Evolutionary conservation across 2,113 vertebrate genomes (phyloP).

Genomic region (Ageneiosus marmoratus): DNA sequence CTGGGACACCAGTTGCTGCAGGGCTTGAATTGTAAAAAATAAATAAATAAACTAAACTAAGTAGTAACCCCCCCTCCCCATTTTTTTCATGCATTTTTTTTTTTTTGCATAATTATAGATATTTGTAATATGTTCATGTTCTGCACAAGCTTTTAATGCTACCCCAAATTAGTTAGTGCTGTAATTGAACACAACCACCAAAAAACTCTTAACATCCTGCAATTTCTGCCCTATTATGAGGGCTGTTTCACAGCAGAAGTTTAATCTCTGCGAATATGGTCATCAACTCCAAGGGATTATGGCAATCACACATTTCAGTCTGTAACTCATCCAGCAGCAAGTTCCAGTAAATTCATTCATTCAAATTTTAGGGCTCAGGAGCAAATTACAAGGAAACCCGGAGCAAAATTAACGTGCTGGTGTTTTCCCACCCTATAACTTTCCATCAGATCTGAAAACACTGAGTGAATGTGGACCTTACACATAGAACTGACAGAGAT

Average conservation of each 20-base stretch:
- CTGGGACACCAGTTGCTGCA: background rate
- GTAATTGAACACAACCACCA: background rate
- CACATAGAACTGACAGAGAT: constrained; percentile 88
- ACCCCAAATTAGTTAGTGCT: background rate
- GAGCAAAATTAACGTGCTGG: background rate
- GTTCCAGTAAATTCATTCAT: background rate
- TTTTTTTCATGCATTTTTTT: background rate
- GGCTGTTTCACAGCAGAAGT: background rate
- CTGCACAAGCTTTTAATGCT: background rate
- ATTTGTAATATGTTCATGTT: background rate
- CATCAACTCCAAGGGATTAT: background rate
- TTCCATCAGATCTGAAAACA: background rate
- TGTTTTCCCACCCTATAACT: background rate
- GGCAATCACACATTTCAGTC: background rate
- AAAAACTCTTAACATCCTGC: background rate
- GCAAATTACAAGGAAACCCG: background rate
- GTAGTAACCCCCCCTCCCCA: background rate
- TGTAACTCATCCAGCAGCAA: background rate
- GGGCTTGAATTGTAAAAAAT: background rate
- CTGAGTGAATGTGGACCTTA: constrained; percentile 68
- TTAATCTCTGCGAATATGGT: background rate
- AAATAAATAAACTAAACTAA: background rate
- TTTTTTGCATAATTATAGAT: background rate
- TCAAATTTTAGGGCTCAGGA: background rate
- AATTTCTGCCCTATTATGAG: background rate